Conservation (phyloP, 2,113 vertebrate species). For the Callopanchax toddi region DNA sequence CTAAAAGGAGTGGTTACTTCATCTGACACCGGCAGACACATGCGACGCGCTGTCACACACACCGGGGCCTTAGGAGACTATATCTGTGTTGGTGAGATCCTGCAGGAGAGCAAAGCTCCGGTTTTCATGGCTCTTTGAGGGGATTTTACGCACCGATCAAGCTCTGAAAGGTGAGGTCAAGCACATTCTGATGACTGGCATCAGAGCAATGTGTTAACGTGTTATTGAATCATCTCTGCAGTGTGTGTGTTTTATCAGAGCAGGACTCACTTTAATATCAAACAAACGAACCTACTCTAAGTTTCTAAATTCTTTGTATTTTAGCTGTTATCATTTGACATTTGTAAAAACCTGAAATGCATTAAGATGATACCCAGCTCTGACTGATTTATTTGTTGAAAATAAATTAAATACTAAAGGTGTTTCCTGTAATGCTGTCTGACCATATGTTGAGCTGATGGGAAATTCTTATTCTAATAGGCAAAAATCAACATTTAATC, state of each 20-base stretch:
- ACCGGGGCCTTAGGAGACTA: slow-evolving; percentile 13
- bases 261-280: too few species aligned
- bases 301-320: too few species aligned
- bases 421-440: background rate
- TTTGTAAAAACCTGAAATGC: too few species aligned
- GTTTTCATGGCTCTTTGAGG: slow-evolving; percentile 55
- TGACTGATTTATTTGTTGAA: background rate
- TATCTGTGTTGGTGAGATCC: slow-evolving; percentile 22
- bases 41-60: slow-evolving; percentile 11
- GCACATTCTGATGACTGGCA: background rate
- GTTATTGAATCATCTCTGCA: background rate
- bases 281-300: background rate
- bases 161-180: slow-evolving; percentile 58
- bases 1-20: slow-evolving; percentile 72
- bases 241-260: background rate
- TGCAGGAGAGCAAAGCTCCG: slow-evolving; percentile 28
- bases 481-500: background rate
- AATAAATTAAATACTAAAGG: background rate
- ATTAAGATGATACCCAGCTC: too few species aligned
- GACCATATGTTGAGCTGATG: background rate
- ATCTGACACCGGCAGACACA: slow-evolving; percentile 27
- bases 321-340: too few species aligned
- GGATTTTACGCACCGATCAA: slow-evolving; percentile 52
- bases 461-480: too few species aligned
- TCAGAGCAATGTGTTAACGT: too few species aligned